Evolutionary conservation across 2,888 invertebrate genomes (phyloP), one percentile per base, ranked within the genome.

Genomic region (Pseudanteris insignis): DNA sequence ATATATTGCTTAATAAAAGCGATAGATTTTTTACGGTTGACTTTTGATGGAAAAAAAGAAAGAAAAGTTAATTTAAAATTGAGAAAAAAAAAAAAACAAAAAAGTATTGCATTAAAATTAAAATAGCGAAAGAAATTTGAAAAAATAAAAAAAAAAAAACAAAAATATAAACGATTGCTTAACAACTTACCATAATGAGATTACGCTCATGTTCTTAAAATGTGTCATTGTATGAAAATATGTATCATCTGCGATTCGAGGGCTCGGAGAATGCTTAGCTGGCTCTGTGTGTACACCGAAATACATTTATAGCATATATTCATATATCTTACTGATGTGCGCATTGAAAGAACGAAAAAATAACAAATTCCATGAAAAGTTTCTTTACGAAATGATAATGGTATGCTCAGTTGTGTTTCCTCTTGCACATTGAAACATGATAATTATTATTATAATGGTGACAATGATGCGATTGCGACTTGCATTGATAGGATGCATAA

Each of bases 211-310:
- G 18, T 18, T 18, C 3, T 18, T 4, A 18, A 18, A 18, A 3
- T n/a, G n/a, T n/a, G n/a, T n/a, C n/a, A n/a, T 18, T 6, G 18
- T 18, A n/a, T 11, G 12, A 32, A 46, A 37, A 50, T 34, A 33
- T 46, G 57, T 47, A 32, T 54, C 60, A 46, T 66, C 65, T 66
- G 66, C 67, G 60, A 62, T 70, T 70, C 72, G 73, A 74, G 69
- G 65, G 70, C 71, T 73, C 70, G 71, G 71, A 69, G 74, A 76
- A 75, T 75, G 76, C 76, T 76, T 76, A 75, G 73, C 72, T 76
- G 75, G 72, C 72, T 76, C 73, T 77, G 73, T 77, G 76, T 77
- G 76, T 77, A 77, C 71, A 72, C 64, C 70, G 71, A 70, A 70
- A 72, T 68, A 66, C 66, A 50, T 66, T 61, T 61, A 64, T 62